These are phyloP conservation scores for Leucoma salicis DNA, from an alignment of 2,888 invertebrate genomes.

Conservation along the genomic window DNA sequence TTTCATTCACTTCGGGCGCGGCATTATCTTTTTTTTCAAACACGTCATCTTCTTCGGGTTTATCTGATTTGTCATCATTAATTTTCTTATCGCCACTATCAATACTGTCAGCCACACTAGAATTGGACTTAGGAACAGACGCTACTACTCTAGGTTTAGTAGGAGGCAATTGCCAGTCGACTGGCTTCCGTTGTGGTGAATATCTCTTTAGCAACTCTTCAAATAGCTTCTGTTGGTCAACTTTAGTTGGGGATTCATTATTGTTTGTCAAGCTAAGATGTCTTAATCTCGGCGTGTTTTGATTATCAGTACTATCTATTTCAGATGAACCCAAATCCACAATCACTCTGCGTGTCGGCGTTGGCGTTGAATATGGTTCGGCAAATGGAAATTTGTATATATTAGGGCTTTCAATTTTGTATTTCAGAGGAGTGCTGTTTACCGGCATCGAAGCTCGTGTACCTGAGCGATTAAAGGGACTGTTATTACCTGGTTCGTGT, in stretches of 20 bases:
- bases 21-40: conserved; percentile 51
- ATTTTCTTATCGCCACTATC: conserved; percentile 48
- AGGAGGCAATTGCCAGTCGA: conserved; percentile 73
- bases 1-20: conserved; percentile 27
- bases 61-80: conserved; percentile 39
- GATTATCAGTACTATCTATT: conserved; percentile 60
- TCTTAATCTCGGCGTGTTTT: conserved; percentile 53
- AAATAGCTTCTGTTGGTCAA: conserved; percentile 71
- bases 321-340: conserved; percentile 58
- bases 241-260: conserved; percentile 50
- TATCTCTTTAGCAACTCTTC: conserved; percentile 73
- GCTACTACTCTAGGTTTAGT: conserved; percentile 71
- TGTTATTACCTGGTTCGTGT: conserved; percentile 61
- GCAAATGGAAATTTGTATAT: conserved; percentile 77
- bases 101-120: conserved; percentile 55
- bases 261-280: conserved; percentile 57
- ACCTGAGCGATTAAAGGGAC: conserved; percentile 61
- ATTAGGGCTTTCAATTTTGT: conserved; percentile 74
- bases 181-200: conserved; percentile 71
- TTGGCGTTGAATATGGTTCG: conserved; percentile 73
- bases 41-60: conserved; percentile 61
- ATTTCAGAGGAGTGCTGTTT: conserved; percentile 55
- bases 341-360: conserved; percentile 61
- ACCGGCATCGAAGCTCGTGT: conserved; percentile 67
- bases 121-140: conserved; percentile 68